Evolutionary conservation across 2,888 invertebrate species (phyloP).

Genomic region (Bhutanitis thaidina): DNA sequence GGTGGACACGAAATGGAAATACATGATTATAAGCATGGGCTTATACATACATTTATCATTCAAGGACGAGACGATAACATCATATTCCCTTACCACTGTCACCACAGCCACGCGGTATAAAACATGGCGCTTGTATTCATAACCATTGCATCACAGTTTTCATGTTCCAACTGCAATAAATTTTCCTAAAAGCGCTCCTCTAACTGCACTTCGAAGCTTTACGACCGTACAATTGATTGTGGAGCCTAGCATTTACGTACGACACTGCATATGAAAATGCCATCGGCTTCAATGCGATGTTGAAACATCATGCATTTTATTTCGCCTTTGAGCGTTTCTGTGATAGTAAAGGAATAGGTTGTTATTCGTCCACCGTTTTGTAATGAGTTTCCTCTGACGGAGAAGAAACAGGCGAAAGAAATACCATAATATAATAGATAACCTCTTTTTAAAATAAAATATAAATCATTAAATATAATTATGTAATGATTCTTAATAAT

Average conservation of each 20-base stretch:
- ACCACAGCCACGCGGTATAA: neutral
- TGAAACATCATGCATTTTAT: slow-evolving; percentile 17
- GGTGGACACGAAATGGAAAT: too few relatives aligned
- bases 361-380: too few relatives aligned
- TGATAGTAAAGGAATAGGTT: neutral
- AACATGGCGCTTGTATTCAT: neutral
- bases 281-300: slow-evolving; percentile 19
- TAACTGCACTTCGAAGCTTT: slow-evolving; percentile 28
- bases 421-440: too few relatives aligned
- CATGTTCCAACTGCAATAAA: slow-evolving; percentile 12
- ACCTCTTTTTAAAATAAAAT: too few relatives aligned
- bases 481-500: too few relatives aligned
- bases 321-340: slow-evolving; percentile 1
- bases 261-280: slow-evolving; percentile 29
- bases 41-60: too few relatives aligned
- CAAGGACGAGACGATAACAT: too few relatives aligned
- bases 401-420: too few relatives aligned
- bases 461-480: too few relatives aligned
- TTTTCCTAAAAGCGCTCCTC: slow-evolving; percentile 8
- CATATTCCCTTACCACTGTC: too few relatives aligned
- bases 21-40: too few relatives aligned
- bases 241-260: slow-evolving; percentile 23
- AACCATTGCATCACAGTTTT: slow-evolving; percentile 11
- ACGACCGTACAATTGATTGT: slow-evolving; percentile 24
- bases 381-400: too few relatives aligned